A percentile compares a stretch with the other conserved stretches of the same genome.
phyloP scores from a whole-genome alignment of 2,113 vertebrate species.

The Chunga burmeisteri region DNA sequence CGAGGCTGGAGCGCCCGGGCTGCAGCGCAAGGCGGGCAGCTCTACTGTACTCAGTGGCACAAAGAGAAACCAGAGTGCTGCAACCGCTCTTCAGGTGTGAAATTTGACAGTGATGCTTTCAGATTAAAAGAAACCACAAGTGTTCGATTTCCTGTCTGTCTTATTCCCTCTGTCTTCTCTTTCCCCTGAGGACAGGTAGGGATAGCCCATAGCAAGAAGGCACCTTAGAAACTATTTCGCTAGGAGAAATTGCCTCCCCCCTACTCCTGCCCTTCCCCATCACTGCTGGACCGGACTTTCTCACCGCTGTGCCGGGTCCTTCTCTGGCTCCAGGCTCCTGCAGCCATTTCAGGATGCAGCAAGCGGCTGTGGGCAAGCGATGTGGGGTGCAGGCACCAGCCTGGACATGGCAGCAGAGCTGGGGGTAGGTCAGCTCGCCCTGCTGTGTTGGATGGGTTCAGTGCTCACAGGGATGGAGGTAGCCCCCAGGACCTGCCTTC shows the following conservation, averaged over 20 bases:
- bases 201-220: not conserved
- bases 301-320: accelerated
- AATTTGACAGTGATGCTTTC: not conserved
- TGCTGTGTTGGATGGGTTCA: not conserved
- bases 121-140: conserved; percentile 7
- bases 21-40: not conserved
- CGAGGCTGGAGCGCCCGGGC: accelerated
- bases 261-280: accelerated
- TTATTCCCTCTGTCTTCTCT: not conserved
- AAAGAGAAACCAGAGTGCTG: not conserved
- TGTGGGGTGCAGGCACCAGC: not conserved
- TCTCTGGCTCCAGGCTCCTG: accelerated
- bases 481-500: not conserved
- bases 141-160: conserved; percentile 9
- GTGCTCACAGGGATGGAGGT: accelerated
- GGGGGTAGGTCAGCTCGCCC: not conserved
- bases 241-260: not conserved
- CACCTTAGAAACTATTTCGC: accelerated
- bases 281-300: not conserved
- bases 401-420: not conserved
- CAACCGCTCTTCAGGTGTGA: conserved; percentile 1
- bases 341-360: accelerated
- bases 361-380: accelerated
- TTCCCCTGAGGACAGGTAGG: not conserved
- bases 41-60: not conserved